Evolutionary conservation across 2,113 vertebrate species (phyloP).

Genomic region (Pseudolaguvia tuberculata): DNA sequence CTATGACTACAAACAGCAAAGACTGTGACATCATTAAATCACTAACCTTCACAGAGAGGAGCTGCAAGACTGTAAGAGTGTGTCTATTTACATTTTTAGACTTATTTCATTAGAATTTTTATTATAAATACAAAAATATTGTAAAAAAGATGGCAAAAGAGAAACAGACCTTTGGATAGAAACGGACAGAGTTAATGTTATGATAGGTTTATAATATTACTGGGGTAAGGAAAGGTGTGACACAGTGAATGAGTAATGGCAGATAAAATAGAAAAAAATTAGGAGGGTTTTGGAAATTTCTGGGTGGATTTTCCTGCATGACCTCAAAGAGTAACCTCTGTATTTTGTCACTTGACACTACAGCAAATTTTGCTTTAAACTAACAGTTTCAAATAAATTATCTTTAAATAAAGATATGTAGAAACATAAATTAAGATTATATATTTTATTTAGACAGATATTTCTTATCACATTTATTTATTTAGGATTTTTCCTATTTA

Average conservation of each 20-base stretch:
- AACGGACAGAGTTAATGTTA: not conserved
- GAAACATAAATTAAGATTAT: too few relatives aligned
- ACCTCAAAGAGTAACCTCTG: slow-evolving; percentile 1
- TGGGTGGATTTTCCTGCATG: slow-evolving; percentile 43
- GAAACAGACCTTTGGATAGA: not conserved
- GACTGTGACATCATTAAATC: not conserved
- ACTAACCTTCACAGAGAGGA: not conserved
- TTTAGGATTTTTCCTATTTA: not conserved
- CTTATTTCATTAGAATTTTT: not conserved
- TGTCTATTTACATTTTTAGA: not conserved
- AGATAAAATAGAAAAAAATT: slow-evolving; percentile 25
- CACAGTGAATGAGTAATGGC: slow-evolving; percentile 13
- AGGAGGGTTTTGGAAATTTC: slow-evolving; percentile 35
- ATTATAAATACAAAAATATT: not conserved
- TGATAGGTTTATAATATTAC: not conserved
- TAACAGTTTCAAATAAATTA: not conserved
- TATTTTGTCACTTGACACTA: slow-evolving; percentile 9
- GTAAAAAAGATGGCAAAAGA: not conserved
- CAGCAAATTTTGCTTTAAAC: not conserved
- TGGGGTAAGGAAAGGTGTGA: slow-evolving; percentile 35
- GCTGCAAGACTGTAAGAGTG: not conserved
- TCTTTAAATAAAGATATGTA: not conserved
- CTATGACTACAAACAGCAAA: not conserved
- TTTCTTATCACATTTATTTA: too few relatives aligned
- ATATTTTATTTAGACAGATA: too few relatives aligned